These are phyloP conservation scores for Herpetotheres cachinnans DNA, from an alignment of 2,113 vertebrate species.

Conservation along the genomic window DNA sequence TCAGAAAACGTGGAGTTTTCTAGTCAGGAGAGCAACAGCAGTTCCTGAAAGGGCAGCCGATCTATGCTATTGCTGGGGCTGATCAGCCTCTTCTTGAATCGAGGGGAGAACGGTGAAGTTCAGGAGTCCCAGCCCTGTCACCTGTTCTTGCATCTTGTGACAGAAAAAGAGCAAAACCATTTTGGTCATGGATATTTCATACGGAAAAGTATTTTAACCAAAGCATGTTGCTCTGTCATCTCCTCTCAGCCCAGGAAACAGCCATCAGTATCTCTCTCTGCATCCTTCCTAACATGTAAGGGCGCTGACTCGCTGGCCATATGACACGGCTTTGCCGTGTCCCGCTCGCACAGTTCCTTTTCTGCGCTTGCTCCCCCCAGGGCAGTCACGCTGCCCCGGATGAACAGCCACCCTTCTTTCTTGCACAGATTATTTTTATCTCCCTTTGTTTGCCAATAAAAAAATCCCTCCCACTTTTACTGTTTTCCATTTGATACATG, in stretches of 20 bases:
- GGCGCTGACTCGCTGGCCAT: conserved; percentile 11
- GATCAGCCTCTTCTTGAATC: neutral
- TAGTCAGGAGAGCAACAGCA: neutral
- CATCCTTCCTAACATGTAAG: neutral
- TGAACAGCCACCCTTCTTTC: conserved; percentile 27
- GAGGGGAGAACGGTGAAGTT: neutral
- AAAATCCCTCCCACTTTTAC: neutral
- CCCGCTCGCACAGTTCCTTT: conserved; percentile 21
- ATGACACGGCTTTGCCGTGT: conserved; percentile 21
- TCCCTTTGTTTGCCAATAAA: conserved; percentile 26
- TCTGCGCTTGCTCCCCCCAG: conserved; percentile 18
- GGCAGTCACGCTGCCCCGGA: neutral
- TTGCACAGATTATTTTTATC: conserved; percentile 42
- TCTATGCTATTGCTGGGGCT: neutral
- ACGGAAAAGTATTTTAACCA: neutral
- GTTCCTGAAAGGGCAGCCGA: neutral
- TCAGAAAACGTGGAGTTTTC: neutral
- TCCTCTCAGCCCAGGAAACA: neutral
- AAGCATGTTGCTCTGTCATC: neutral
- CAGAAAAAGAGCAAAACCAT: neutral
- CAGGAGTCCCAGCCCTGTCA: neutral
- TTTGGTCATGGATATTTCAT: neutral
- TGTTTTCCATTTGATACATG: neutral
- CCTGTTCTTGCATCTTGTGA: neutral
- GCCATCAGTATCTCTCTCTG: neutral